Evolutionary conservation across 2,797 vertebrate genomes (phyloP).

Genomic region (Echeneis naucrates): DNA sequence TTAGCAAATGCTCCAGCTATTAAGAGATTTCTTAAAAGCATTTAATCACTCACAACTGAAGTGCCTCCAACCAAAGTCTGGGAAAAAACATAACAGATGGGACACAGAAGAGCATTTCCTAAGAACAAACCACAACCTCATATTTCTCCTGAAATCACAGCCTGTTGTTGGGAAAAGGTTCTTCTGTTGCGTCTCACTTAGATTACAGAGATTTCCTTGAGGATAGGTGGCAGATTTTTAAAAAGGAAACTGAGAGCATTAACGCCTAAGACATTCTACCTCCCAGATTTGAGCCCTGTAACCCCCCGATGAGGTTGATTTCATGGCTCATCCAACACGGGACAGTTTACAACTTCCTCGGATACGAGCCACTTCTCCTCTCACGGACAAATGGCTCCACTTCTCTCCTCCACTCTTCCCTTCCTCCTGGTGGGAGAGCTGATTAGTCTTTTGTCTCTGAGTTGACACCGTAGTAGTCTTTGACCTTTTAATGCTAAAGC

Average conservation of each 20-base stretch:
- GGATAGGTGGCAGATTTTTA: background rate
- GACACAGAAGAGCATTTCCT: constrained; percentile 4
- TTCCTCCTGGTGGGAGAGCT: constrained; percentile 42
- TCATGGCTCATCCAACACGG: constrained; percentile 58
- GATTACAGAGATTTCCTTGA: background rate
- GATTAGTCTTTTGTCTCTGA: constrained; percentile 56
- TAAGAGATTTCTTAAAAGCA: constrained; percentile 22
- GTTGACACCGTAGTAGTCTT: constrained; percentile 63
- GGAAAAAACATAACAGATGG: constrained; percentile 1
- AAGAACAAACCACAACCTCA: background rate
- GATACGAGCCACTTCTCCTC: constrained; percentile 3
- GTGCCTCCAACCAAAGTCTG: constrained; percentile 28
- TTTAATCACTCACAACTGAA: constrained; percentile 40
- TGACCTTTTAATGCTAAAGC: constrained; percentile 68
- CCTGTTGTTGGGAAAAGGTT: background rate
- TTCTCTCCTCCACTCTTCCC: constrained; percentile 14
- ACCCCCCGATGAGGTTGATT: constrained; percentile 62
- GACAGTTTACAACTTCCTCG: constrained; percentile 70
- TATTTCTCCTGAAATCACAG: constrained; percentile 2
- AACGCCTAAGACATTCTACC: constrained; percentile 32
- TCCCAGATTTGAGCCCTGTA: constrained; percentile 38
- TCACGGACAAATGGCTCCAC: constrained; percentile 5
- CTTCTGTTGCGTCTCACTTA: background rate
- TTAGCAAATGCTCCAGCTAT: constrained; percentile 31
- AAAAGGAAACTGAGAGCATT: background rate